phyloP scores from a whole-genome alignment of 2,113 vertebrate species.

The Epinephelus cyanopodus region DNA sequence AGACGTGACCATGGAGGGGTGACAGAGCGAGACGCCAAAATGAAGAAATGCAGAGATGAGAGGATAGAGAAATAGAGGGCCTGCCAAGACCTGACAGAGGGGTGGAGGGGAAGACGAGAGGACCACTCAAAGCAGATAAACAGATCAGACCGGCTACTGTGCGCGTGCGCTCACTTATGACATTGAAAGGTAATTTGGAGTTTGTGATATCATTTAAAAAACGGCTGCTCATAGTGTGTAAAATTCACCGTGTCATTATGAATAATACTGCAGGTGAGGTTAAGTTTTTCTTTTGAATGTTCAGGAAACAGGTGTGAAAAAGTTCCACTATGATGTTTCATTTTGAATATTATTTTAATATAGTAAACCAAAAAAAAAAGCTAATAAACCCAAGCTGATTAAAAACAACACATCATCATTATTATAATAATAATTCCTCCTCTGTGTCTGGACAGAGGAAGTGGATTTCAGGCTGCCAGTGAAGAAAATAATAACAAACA shows the following conservation, averaged over 20 bases:
- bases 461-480: slow-evolving; percentile 29
- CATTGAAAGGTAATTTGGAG: slow-evolving; percentile 8
- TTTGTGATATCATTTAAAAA: slow-evolving; percentile 11
- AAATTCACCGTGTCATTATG: background rate
- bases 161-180: background rate
- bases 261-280: background rate
- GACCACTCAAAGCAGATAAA: slow-evolving; percentile 51
- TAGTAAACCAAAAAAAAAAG: slow-evolving; percentile 13
- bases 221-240: background rate
- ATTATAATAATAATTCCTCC: background rate
- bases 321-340: background rate
- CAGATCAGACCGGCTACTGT: slow-evolving; percentile 12
- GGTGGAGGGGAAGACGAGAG: slow-evolving; percentile 21
- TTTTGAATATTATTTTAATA: background rate
- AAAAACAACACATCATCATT: slow-evolving; percentile 28
- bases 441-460: slow-evolving; percentile 9
- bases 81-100: slow-evolving; percentile 49
- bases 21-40: slow-evolving; percentile 68
- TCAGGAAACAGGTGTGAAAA: slow-evolving; percentile 2
- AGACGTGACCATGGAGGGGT: slow-evolving; percentile 72
- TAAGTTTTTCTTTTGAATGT: background rate
- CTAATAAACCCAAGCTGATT: slow-evolving; percentile 25
- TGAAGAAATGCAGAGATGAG: slow-evolving; percentile 75
- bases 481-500: slow-evolving; percentile 49
- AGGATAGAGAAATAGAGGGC: slow-evolving; percentile 63